Evolutionary conservation across 92 coral and sea anemone species (phyloP), one percentile per base, ranked within the genome.

Genomic region (Phenganax subtilis): DNA sequence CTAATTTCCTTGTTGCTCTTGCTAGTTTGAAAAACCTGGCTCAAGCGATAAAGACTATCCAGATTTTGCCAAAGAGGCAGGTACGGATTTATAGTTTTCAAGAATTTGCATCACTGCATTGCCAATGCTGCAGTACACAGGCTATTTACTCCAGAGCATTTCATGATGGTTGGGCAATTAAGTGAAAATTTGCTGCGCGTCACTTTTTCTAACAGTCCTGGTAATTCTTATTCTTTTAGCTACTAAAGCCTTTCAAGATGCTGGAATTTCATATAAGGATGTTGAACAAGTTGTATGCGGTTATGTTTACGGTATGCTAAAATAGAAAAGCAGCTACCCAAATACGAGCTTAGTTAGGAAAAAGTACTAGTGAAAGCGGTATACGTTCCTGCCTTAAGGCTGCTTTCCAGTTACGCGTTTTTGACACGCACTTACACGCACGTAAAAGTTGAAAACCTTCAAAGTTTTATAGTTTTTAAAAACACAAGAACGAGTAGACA

Each of bases 41-140:
- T 88, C 88, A 11, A 85, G 98, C 53, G 91, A 90, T 54, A 91
- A 91, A 82, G 98, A 93, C 82, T 93, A 93, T 75, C 98, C 98
- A 54, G 97, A 91, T 71, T 91, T 93, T 93, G 98, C 97, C 7
- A 93, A 86, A 85, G 98, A 93, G 90, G 93, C 98, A 91, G 98
- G 98, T 93, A 57, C 30, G 82, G 55, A 8, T 17, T 20, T 17
- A 16, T 76, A 28, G 20, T n/a, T 53, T 8, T 16, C 17, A n/a
- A 57, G 20, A 54, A 31, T 55, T 10, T 16, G 9, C 15, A 71
- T 28, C 10, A 7, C 37, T 66, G 31, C 12, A 52, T 83, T 55
- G 4, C 30, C 12, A n/a, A 44, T 54, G 12, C 10, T 31, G 31
- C 12, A 9, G 12, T 37, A 20, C 47, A 37, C 47, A 37, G 47